A percentile compares a stretch with the other conserved stretches of the same genome.
These are phyloP conservation scores for Eulemur coronatus DNA, from an alignment of 2,797 vertebrate genomes.

Conservation along the genomic window DNA sequence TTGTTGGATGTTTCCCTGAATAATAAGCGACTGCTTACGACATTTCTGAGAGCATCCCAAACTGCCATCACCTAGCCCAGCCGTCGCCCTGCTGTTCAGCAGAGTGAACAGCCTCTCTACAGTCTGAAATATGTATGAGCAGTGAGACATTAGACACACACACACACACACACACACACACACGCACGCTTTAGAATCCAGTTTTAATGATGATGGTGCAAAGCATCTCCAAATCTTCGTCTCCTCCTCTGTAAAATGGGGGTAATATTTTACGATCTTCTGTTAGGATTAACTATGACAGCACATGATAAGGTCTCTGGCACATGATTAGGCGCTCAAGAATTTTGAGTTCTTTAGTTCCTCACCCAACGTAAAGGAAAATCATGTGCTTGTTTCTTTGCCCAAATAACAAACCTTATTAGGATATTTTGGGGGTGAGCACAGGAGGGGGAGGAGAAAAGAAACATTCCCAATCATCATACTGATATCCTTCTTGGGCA, in stretches of 20 bases:
- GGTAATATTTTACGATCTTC: not conserved
- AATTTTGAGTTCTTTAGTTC: not conserved
- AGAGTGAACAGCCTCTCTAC: not conserved
- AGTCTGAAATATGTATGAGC: not conserved
- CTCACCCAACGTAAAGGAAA: not conserved
- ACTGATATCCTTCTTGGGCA: not conserved
- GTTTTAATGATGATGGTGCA: not conserved
- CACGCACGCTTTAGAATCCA: not conserved
- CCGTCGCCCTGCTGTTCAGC: not conserved
- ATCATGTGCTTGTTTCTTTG: not conserved
- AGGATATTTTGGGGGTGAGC: not conserved
- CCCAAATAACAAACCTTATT: not conserved
- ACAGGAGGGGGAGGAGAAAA: not conserved
- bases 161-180: too few relatives aligned
- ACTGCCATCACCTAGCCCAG: not conserved
- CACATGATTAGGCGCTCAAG: not conserved
- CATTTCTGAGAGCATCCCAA: not conserved
- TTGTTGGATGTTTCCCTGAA: constrained; percentile 47
- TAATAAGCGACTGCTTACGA: constrained; percentile 27
- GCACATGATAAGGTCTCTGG: not conserved
- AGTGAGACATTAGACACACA: not conserved
- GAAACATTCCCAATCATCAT: not conserved
- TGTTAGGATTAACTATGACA: not conserved
- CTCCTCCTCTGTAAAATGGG: not conserved
- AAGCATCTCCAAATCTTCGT: not conserved